Percentiles rank a stretch among this genome's conserved stretches.
Conservation (phyloP, 2,797 vertebrate genomes). For the Jordanella pulchra region DNA sequence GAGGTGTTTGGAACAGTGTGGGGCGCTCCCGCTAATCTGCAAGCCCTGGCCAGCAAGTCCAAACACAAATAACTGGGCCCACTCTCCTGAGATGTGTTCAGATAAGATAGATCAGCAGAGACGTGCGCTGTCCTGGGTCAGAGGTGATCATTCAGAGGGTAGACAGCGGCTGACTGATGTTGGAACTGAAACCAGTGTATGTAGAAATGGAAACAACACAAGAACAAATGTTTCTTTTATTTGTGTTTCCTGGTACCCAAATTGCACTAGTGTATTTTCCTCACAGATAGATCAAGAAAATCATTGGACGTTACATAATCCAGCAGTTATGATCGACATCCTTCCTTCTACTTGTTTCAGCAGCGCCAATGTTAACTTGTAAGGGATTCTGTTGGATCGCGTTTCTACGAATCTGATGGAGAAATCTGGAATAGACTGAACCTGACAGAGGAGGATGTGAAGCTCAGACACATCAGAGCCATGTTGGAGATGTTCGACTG, state of each 20-base stretch:
- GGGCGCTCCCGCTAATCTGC: slow-evolving; percentile 89
- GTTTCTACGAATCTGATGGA: not conserved
- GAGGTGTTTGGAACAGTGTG: slow-evolving; percentile 90
- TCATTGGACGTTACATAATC: too few relatives aligned
- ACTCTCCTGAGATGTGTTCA: not conserved
- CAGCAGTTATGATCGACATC: too few relatives aligned
- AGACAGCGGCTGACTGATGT: not conserved
- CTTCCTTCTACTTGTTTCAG: not conserved
- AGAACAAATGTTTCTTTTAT: not conserved
- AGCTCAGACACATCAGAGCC: not conserved
- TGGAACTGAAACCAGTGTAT: not conserved
- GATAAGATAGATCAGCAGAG: not conserved
- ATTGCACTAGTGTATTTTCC: not conserved
- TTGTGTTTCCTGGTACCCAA: not conserved
- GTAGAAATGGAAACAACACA: not conserved
- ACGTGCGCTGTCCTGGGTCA: not conserved
- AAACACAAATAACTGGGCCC: slow-evolving; percentile 83
- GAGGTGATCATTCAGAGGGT: not conserved
- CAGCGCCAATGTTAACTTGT: not conserved
- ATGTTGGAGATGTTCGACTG: not conserved
- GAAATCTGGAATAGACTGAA: not conserved
- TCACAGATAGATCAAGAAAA: not conserved
- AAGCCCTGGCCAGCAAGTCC: slow-evolving; percentile 82
- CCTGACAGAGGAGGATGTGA: too few relatives aligned
- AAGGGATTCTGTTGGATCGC: not conserved